These are phyloP conservation scores for Agrotis exclamationis DNA, from an alignment of 2,888 invertebrate genomes.

Conservation along the genomic window DNA sequence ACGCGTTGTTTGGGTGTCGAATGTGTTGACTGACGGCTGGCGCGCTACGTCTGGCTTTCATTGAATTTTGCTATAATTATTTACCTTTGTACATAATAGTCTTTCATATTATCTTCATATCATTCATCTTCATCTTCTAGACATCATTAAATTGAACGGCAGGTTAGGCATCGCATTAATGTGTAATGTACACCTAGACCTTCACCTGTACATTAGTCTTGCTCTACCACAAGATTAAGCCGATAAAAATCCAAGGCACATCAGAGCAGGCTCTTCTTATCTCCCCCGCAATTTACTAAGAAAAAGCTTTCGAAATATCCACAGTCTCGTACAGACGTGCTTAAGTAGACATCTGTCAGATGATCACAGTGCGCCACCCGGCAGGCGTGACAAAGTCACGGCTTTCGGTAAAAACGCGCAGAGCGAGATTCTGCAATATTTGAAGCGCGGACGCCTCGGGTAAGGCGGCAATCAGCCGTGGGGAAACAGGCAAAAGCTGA, in stretches of 20 bases:
- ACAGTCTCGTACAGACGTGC: conserved; percentile 67
- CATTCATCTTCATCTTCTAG: not conserved
- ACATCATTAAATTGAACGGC: not conserved
- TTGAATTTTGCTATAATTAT: conserved; percentile 7
- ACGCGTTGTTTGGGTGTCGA: conserved; percentile 26
- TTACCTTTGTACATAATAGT: not conserved
- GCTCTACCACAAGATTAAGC: conserved; percentile 37
- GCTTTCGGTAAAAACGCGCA: conserved; percentile 57
- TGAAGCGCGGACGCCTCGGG: conserved; percentile 43
- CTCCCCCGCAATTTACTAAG: conserved; percentile 58
- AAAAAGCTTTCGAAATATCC: conserved; percentile 62
- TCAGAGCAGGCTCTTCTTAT: conserved; percentile 50
- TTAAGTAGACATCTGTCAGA: conserved; percentile 73
- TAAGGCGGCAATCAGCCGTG: conserved; percentile 28
- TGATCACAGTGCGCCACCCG: conserved; percentile 63
- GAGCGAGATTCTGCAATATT: conserved; percentile 52
- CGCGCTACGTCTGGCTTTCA: conserved; percentile 7
- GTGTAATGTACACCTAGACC: not conserved
- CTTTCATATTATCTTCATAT: not conserved
- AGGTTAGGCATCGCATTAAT: not conserved
- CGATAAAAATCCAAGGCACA: conserved; percentile 46
- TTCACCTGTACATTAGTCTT: conserved; percentile 29
- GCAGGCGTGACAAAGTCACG: conserved; percentile 60
- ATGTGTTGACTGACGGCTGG: conserved; percentile 19
- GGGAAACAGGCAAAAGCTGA: conserved; percentile 44